phyloP scores from a whole-genome alignment of 30 jellyfish, hydroid and myxozoan species.

The Rhopilema esculentum region DNA sequence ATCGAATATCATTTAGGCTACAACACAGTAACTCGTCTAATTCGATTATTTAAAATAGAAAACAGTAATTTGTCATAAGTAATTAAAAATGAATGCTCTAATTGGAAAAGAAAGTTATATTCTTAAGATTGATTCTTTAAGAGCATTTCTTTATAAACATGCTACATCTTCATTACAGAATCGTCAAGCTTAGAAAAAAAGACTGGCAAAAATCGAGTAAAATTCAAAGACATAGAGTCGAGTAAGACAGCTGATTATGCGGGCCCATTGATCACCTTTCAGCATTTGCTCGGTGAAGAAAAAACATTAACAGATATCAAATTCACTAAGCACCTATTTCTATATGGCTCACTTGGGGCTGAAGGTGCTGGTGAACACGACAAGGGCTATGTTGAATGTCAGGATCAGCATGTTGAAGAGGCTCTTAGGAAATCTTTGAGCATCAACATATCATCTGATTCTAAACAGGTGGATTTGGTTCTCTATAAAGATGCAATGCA shows the following conservation, averaged over 20 bases:
- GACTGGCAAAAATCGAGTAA: constrained; percentile 34
- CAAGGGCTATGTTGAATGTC: constrained; percentile 69
- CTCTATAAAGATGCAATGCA: constrained; percentile 64
- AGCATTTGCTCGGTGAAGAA: constrained; percentile 35
- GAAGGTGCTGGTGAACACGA: constrained; percentile 65
- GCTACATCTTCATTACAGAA: constrained; percentile 6
- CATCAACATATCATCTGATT: constrained; percentile 29
- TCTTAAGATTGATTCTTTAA: no score
- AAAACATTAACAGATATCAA: neutral
- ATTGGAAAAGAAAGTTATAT: no score
- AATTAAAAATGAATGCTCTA: no score
- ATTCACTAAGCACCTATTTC: constrained; percentile 59
- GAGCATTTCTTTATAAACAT: neutral
- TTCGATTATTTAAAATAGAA: no score
- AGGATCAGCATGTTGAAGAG: constrained; percentile 47
- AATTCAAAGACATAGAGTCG: constrained; percentile 54
- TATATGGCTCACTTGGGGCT: constrained; percentile 24
- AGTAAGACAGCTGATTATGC: constrained; percentile 6
- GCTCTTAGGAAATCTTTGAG: constrained; percentile 46
- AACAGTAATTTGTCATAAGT: no score
- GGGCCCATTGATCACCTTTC: constrained; percentile 45
- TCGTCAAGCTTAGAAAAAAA: constrained; percentile 27
- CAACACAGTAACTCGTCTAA: no score
- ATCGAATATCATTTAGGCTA: no score
- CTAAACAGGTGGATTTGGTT: constrained; percentile 35